Conservation (phyloP, 2,797 vertebrate genomes). For the Chromobotia macracanthus region DNA sequence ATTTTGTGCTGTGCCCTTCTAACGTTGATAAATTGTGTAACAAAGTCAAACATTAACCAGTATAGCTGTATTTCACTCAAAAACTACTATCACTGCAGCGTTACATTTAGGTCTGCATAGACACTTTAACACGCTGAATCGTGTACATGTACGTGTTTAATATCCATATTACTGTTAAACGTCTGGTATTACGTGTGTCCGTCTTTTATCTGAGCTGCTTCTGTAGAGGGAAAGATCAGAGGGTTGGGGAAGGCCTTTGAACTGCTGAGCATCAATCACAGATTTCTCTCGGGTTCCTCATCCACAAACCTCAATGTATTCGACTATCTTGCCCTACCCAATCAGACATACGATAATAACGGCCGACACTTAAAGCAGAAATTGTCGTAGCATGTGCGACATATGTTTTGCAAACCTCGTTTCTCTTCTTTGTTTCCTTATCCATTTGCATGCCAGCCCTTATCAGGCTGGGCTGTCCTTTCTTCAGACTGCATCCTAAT, state of each 20-base stretch:
- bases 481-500: constrained; percentile 82
- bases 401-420: constrained; percentile 33
- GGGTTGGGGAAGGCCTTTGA: constrained; percentile 76
- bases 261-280: constrained; percentile 74
- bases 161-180: constrained; percentile 21
- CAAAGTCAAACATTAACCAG: neutral
- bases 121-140: neutral
- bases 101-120: neutral
- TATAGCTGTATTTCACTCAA: neutral
- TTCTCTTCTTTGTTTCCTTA: constrained; percentile 52
- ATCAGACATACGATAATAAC: constrained; percentile 22
- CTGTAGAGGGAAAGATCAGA: constrained; percentile 79
- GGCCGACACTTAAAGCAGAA: constrained; percentile 21
- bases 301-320: constrained; percentile 25
- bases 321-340: constrained; percentile 4
- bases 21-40: neutral
- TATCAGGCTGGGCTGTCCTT: constrained; percentile 72
- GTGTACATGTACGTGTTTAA: constrained; percentile 9
- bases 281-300: constrained; percentile 35
- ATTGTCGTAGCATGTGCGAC: constrained; percentile 17
- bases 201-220: constrained; percentile 66
- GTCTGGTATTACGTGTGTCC: constrained; percentile 36
- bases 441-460: constrained; percentile 79
- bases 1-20: neutral
- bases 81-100: neutral